phyloP scores from a whole-genome alignment of 2,888 invertebrate genomes.

The Mythimna lalbum region DNA sequence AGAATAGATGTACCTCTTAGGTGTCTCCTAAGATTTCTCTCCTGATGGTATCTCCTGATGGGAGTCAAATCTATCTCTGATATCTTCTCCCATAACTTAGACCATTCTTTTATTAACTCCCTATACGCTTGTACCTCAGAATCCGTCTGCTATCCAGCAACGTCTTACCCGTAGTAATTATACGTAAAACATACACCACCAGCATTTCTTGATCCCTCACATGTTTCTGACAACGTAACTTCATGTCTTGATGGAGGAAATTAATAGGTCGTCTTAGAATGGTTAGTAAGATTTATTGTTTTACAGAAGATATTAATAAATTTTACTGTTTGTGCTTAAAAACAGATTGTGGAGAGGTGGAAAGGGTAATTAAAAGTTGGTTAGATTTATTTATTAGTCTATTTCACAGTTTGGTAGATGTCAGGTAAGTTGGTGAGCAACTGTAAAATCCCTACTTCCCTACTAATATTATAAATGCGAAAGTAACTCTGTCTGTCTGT shows the following conservation, averaged over 20 bases:
- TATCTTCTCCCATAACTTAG: slow-evolving; percentile 8
- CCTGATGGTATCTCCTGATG: too few species aligned
- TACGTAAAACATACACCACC: slow-evolving; percentile 42
- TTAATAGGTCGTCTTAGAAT: slow-evolving; percentile 24
- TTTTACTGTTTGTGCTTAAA: slow-evolving; percentile 31
- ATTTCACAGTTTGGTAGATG: neutral
- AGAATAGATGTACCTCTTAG: too few species aligned
- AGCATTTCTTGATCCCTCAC: slow-evolving; percentile 32
- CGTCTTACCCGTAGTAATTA: slow-evolving; percentile 51
- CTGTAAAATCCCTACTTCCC: too few species aligned
- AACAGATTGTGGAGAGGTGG: slow-evolving; percentile 19
- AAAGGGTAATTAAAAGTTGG: slow-evolving; percentile 6
- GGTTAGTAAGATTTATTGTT: slow-evolving; percentile 46
- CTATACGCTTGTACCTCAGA: slow-evolving; percentile 49
- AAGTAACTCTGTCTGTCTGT: too few species aligned
- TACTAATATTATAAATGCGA: too few species aligned
- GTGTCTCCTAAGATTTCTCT: too few species aligned
- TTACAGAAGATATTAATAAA: slow-evolving; percentile 37
- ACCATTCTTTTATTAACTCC: slow-evolving; percentile 52
- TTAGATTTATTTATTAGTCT: slow-evolving; percentile 2
- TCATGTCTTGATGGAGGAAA: neutral
- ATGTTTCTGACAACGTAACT: slow-evolving; percentile 21
- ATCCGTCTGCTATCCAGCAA: slow-evolving; percentile 47
- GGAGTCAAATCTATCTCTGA: too few species aligned
- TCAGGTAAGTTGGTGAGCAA: neutral